Percentiles rank a stretch among this genome's conserved stretches.
Conservation (phyloP, 2,797 vertebrate genomes). For the Micromesistius poutassou region DNA sequence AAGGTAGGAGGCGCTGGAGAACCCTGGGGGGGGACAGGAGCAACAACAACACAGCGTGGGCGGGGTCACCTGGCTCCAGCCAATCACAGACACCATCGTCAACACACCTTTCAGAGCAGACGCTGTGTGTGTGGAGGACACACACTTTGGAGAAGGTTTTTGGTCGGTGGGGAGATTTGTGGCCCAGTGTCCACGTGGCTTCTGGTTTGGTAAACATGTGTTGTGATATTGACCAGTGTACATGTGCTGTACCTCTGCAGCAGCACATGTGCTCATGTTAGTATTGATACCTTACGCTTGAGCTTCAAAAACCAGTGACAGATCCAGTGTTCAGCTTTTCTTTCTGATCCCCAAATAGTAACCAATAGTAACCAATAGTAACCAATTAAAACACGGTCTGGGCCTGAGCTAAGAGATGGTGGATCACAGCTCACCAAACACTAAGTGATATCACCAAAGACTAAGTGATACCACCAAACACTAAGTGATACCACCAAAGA, state of each 20-base stretch:
- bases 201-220: neutral
- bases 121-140: neutral
- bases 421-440: neutral
- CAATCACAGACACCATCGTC: neutral
- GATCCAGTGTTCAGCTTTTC: neutral
- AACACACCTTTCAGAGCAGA: neutral
- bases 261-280: neutral
- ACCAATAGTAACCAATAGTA: neutral
- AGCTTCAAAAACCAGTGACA: neutral
- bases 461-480: too few relatives aligned
- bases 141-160: neutral
- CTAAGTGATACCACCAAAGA: too few relatives aligned
- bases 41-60: constrained; percentile 29
- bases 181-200: too few relatives aligned
- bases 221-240: neutral
- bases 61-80: neutral
- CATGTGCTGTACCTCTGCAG: neutral
- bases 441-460: too few relatives aligned
- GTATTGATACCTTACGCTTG: neutral
- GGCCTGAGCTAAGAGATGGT: neutral
- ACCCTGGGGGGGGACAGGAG: constrained; percentile 80
- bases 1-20: constrained; percentile 99
- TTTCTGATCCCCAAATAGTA: neutral
- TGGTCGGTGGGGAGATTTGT: neutral
- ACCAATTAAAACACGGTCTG: neutral